A percentile compares a stretch with the other conserved stretches of the same genome.
Evolutionary conservation across 2,113 vertebrate genomes (phyloP).

Genomic region (Tringa solitaria): DNA sequence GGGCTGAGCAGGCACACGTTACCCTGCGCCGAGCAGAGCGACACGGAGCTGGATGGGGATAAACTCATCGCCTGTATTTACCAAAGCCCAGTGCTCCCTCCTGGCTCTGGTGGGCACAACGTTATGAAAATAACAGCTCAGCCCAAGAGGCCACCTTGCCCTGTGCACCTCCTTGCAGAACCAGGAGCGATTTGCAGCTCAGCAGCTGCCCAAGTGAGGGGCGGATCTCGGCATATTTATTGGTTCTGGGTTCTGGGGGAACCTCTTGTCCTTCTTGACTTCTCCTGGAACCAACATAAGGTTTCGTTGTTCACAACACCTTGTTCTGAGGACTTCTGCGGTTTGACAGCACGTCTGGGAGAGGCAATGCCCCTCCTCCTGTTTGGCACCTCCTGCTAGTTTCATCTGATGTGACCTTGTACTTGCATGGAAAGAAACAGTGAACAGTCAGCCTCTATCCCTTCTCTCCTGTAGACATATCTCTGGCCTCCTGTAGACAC

Average conservation of each 20-base stretch:
- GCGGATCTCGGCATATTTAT: background rate
- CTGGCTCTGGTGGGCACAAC: background rate
- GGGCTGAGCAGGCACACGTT: background rate
- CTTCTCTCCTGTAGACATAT: background rate
- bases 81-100: background rate
- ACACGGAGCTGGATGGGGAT: background rate
- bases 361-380: background rate
- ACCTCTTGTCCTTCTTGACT: background rate
- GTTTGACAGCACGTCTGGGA: background rate
- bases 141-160: background rate
- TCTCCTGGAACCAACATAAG: background rate
- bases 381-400: background rate
- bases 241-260: background rate
- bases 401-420: slow-evolving; percentile 33
- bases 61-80: background rate
- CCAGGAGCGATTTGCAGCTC: background rate
- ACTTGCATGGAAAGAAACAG: slow-evolving; percentile 11
- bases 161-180: background rate
- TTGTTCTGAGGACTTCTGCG: background rate
- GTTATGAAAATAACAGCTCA: background rate
- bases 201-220: background rate
- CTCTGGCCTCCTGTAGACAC: background rate
- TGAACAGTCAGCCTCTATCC: background rate
- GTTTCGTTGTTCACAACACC: background rate
- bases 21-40: background rate